Evolutionary conservation across 2,888 invertebrate genomes (phyloP), one percentile per base, ranked within the genome.

Genomic region (Phorcus lineatus): DNA sequence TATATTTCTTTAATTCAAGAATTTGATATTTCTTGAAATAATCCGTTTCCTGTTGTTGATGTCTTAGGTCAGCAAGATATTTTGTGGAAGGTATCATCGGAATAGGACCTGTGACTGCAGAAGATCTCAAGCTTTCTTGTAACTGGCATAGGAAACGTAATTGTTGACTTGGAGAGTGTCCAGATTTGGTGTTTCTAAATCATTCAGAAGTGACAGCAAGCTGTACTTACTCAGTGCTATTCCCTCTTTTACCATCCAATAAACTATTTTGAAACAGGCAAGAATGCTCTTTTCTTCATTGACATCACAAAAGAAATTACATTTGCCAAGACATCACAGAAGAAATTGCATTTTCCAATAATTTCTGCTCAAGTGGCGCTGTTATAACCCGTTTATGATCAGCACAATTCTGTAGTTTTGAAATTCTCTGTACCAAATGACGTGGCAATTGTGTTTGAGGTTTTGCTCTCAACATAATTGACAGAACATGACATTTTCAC

Each of bases 171-270:
- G 36, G 17, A 81, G 52, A 6, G 31, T 2, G 3, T 75, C 77
- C 17, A 82, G 57, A 28, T 83, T 57, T 9, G 82, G 82, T 9
- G 78, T 83, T 0, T 75, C 24, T 19, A 81, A 54, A 1, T 54
- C 19, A 17, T 74, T 66, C 22, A 81, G 62, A 16, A 82, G 53
- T 11, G 22, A 11, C 52, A 84, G 67, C 11, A 84, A 47, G 28
- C 70, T 80, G 9, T 81, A 84, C 36, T 84, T 84, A 2, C 28
- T 17, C 0, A 84, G n/a, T 0, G 82, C 76, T 0, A 84, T 28
- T 6, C 80, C 17, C 53, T 84, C 84, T 52, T 82, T 79, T 0
- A 77, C 78, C 36, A 84, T 2, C 79, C 75, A 84, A 40, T 80
- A 81, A 2, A 82, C 81, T 52, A 28, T 79, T 74, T 81, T 82